Evolutionary conservation across 2,797 vertebrate genomes (phyloP), one percentile per base, ranked within the genome.

Genomic region (Miichthys miiuy): DNA sequence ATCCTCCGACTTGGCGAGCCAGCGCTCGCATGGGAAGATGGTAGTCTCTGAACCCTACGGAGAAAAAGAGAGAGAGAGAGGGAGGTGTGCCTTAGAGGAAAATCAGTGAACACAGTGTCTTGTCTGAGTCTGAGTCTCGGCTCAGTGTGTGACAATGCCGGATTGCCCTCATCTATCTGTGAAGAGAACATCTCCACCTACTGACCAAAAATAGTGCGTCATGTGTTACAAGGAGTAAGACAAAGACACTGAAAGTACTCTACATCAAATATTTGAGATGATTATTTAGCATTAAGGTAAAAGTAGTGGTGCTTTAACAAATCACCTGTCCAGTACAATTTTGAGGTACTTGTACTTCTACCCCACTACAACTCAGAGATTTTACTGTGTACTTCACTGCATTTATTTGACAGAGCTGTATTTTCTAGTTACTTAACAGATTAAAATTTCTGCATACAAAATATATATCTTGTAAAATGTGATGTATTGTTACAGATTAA

Each of bases 1-100:
- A 0, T 98, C 98, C 91, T 99, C 98, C 0, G 98, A 99, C 71
- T 95, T 97, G 69, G 98, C 97, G 14, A 99, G 95, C 98, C 98
- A 99, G 70, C 95, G 89, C 62, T 98, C 97, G 71, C 97, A 99
- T 0, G 97, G 97, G 84, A 99, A 99, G 61, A 97, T 98, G 64
- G 95, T 77, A 0, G 97, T 99, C 92, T 99, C 97, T 0, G 98
- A 98, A 23, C 98, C 98, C 98, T 99, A 75, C 14, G 79, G 47
- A 63, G 6, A 14, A 16, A 68, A 17, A 64, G 6, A n/a, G 6
- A 71, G 20, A 52, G 17, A 27, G 16, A 41, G 25, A 27, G n/a
- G 4, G 48, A 51, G n/a, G n/a, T 12, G 44, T 50, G 67, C 27
- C 42, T 78, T 6, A 12, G 23, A 64, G 42, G 20, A 34, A 14